phyloP scores from a whole-genome alignment of 2,888 invertebrate genomes.

The Platycnemis pennipes region DNA sequence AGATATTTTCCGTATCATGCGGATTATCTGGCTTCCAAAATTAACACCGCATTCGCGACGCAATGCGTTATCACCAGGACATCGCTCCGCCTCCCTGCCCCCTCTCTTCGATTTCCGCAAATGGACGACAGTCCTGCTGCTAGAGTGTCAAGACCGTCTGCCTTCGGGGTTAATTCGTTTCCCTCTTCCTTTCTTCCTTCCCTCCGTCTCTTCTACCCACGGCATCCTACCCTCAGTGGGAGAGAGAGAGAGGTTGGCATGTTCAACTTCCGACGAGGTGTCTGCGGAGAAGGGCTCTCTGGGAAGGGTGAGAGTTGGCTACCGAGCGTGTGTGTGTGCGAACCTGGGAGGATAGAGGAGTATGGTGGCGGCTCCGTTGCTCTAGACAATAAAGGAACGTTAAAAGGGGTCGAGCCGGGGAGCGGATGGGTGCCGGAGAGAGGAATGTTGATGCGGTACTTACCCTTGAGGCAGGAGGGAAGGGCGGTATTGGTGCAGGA shows the following conservation, averaged over 20 bases:
- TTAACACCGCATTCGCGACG: background rate
- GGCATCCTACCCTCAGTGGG: background rate
- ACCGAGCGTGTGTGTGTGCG: background rate
- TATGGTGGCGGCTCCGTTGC: background rate
- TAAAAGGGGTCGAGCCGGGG: background rate
- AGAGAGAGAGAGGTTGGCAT: background rate
- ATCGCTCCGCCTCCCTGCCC: background rate
- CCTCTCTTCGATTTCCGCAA: background rate
- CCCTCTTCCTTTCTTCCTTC: background rate
- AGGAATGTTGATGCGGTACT: conserved; percentile 26
- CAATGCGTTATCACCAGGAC: background rate
- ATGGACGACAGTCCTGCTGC: background rate
- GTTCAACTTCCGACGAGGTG: conserved; percentile 9
- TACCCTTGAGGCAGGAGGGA: background rate
- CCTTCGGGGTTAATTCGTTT: conserved; percentile 5
- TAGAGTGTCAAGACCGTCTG: background rate
- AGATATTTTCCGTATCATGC: background rate
- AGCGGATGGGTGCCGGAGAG: background rate
- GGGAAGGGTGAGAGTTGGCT: background rate
- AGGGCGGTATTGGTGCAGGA: background rate
- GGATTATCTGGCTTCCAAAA: background rate
- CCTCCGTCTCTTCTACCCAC: background rate
- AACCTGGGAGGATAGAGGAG: too few relatives aligned
- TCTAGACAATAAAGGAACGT: background rate
- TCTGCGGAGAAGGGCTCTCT: background rate